Evolutionary conservation across 2,888 invertebrate genomes (phyloP).

Genomic region (Ormyrus rosae): DNA sequence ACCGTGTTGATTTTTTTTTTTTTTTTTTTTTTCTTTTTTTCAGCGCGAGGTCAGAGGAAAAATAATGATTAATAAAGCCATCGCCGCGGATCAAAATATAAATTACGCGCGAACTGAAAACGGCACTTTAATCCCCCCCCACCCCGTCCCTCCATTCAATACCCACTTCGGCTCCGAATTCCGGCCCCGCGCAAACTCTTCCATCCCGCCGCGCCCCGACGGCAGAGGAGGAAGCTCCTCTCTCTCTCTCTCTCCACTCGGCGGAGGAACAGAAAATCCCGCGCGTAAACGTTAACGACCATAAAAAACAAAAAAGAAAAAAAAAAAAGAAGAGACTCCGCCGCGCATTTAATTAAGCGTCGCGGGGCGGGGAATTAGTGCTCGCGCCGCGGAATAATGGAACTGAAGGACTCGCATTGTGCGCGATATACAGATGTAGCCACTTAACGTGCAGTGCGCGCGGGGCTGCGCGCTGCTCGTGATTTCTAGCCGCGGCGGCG

Average conservation of each 20-base stretch:
- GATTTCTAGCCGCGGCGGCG: background rate
- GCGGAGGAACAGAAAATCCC: too few relatives aligned
- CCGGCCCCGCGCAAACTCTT: too few relatives aligned
- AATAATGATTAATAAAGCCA: slow-evolving; percentile 13
- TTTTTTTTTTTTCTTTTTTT: background rate
- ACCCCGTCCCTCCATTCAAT: too few relatives aligned
- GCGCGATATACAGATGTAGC: slow-evolving; percentile 1
- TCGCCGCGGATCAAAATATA: background rate
- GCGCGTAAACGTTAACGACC: slow-evolving; percentile 31
- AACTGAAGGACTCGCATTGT: background rate
- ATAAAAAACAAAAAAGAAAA: background rate
- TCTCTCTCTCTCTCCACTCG: too few relatives aligned
- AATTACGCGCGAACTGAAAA: slow-evolving; percentile 1
- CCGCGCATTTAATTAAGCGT: slow-evolving; percentile 44
- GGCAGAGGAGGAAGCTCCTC: too few relatives aligned
- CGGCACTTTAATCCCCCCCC: too few relatives aligned
- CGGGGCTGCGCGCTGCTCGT: too few relatives aligned
- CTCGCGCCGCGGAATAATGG: slow-evolving; percentile 14
- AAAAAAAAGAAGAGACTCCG: background rate
- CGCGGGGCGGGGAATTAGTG: slow-evolving; percentile 6
- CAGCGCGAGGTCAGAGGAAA: background rate
- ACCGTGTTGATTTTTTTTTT: background rate
- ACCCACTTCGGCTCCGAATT: too few relatives aligned
- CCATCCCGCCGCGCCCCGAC: too few relatives aligned
- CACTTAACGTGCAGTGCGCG: slow-evolving; percentile 5